Evolutionary conservation across 92 coral and sea anemone genomes (phyloP), one percentile per base, ranked within the genome.

Genomic region (Actinernus sp.): DNA sequence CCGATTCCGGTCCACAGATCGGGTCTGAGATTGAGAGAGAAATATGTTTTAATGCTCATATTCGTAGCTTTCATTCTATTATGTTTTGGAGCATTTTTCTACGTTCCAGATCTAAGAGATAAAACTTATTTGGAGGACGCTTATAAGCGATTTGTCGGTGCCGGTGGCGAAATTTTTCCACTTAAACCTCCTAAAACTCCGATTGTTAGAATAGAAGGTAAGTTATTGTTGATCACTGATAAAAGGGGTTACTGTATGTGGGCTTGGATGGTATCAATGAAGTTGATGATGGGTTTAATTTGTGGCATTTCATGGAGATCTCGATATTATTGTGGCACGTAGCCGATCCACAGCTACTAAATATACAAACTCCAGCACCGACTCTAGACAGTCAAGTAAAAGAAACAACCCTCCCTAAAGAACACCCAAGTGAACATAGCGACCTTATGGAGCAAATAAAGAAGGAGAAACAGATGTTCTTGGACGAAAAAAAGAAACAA

Each of bases 81-180:
- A 68, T 91, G 97, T 78, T 95, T 95, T 61, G 99, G 99, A 1
- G 99, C 99, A 38, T 95, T 95, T 62, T 91, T 95, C 55, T 95
- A 92, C 75, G 99, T 95, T 20, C 99, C 99, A 18, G 99, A 95
- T 51, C 65, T 95, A 20, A 71, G 92, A 32, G 87, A 91, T 59
- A 64, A 87, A 38, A 76, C 85, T 0, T 95, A 87, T 39, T 67
- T 86, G 17, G 97, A 87, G 63, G 85, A 89, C 65, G 99, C 95
- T 25, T 91, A 95, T 76, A 79, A 74, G 29, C 63, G 87, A 9
- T 95, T 95, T 74, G 95, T 92, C 4, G 90, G 95, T 1, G 84
- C 76, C 24, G 76, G 86, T 2, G 90, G 88, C 1, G 68, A 81
- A 37, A 79, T 89, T n/a, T 31, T 79, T 8, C 99, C 99, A 0